Evolutionary conservation across 2,888 invertebrate genomes (phyloP), one percentile per base, ranked within the genome.

Genomic region (Harpagoxenus sublaevis): DNA sequence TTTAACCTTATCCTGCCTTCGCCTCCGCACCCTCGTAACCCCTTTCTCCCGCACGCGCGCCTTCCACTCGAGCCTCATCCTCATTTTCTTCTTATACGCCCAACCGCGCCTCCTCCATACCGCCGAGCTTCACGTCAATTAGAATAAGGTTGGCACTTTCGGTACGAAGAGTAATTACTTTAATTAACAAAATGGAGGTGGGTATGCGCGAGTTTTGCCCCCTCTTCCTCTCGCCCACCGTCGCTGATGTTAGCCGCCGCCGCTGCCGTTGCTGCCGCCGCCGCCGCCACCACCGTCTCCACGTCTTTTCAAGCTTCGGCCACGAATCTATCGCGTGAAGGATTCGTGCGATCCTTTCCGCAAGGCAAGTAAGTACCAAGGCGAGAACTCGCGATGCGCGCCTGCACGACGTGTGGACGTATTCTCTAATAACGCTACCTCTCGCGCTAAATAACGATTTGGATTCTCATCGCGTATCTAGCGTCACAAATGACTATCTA

Each of bases 81-180:
- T 82, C 86, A 81, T 77, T 84, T 86, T 74, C 90, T 83, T 88
- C 91, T 89, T 89, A 88, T 82, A 85, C 90, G 88, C 86, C 81
- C 88, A 90, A 90, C 90, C 89, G 89, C 86, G 89, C 90, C 87
- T 86, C 73, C 88, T 87, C 85, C 83, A 86, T 91, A 90, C 93
- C 93, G 91, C 92, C 92, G 91, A 94, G 95, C 94, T 95, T 94
- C 94, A 94, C 95, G 95, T 95, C 95, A 95, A 95, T 95, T 95
- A 95, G 95, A 95, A 95, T 95, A 95, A 95, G 95, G 95, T 95
- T 95, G 95, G 95, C 95, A 95, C 95, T 95, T 95, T 94, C 95
- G 94, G 93, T 95, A 95, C 95, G 95, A 95, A 95, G 95, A 95
- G 95, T 95, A 95, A 95, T 95, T 95, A 95, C 95, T 95, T 95